A percentile compares a stretch with the other conserved stretches of the same genome.
Conservation (phyloP, 2,113 vertebrate genomes). For the Zosterops japonicus region DNA sequence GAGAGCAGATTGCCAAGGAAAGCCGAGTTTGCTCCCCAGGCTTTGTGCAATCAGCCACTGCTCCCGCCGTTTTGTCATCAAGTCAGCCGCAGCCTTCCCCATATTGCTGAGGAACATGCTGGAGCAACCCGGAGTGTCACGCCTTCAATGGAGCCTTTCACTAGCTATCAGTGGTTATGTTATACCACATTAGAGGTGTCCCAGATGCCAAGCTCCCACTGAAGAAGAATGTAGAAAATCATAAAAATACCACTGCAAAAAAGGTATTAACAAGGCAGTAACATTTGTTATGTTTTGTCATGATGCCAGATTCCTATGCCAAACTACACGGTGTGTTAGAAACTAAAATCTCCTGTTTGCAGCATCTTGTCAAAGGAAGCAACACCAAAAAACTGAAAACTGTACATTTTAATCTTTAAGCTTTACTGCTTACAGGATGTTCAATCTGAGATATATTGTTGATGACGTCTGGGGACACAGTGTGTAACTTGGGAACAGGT, state of each 20-base stretch:
- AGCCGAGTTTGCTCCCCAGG: not conserved
- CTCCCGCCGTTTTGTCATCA: constrained; percentile 30
- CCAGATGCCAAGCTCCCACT: not conserved
- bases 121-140: not conserved
- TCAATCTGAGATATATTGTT: not conserved
- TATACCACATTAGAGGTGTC: not conserved
- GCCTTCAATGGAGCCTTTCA: not conserved
- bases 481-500: not conserved
- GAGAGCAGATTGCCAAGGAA: not conserved
- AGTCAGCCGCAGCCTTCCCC: constrained; percentile 17
- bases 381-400: not conserved
- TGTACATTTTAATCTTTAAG: not conserved
- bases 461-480: not conserved
- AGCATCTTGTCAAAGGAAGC: not conserved
- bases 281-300: not conserved
- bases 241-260: not conserved
- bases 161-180: not conserved
- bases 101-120: not conserved
- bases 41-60: not conserved
- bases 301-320: not conserved
- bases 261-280: not conserved
- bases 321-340: not conserved
- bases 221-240: not conserved
- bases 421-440: not conserved
- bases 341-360: not conserved